Evolutionary conservation across 2,888 invertebrate genomes (phyloP).

Genomic region (Brassicogethes aeneus): DNA sequence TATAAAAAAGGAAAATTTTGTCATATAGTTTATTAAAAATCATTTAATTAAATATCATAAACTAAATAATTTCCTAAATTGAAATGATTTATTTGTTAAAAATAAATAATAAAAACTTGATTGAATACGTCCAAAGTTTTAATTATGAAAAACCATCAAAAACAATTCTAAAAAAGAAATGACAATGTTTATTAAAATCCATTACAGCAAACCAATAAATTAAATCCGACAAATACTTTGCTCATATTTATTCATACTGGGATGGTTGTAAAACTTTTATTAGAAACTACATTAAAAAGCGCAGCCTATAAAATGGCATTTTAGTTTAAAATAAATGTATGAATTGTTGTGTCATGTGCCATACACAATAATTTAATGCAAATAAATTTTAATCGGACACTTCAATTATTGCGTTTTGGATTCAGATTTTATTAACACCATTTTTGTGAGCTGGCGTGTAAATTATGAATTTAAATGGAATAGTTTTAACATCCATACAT

Average conservation of each 20-base stretch:
- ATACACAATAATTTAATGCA: neutral
- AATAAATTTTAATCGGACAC: neutral
- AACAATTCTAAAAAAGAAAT: too few relatives aligned
- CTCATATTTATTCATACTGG: slow-evolving; percentile 1
- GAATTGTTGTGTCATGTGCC: slow-evolving; percentile 1
- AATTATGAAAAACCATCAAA: too few relatives aligned
- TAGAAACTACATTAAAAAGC: slow-evolving; percentile 17
- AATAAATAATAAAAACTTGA: too few relatives aligned
- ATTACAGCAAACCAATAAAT: neutral
- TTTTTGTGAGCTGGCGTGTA: neutral
- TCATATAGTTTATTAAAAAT: too few relatives aligned
- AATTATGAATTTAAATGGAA: slow-evolving; percentile 1
- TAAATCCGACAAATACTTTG: neutral
- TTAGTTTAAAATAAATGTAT: slow-evolving; percentile 22
- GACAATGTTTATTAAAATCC: neutral
- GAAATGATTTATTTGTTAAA: too few relatives aligned
- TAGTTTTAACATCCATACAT: neutral
- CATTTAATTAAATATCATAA: too few relatives aligned
- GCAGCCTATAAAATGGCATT: slow-evolving; percentile 20
- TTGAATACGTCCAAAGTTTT: too few relatives aligned
- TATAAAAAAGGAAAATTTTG: too few relatives aligned
- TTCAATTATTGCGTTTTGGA: neutral
- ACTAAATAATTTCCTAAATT: too few relatives aligned
- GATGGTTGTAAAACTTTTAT: slow-evolving; percentile 22
- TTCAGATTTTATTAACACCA: neutral